These are phyloP conservation scores for Invenusta paracnida DNA, from an alignment of 2,888 invertebrate genomes.

Conservation along the genomic window DNA sequence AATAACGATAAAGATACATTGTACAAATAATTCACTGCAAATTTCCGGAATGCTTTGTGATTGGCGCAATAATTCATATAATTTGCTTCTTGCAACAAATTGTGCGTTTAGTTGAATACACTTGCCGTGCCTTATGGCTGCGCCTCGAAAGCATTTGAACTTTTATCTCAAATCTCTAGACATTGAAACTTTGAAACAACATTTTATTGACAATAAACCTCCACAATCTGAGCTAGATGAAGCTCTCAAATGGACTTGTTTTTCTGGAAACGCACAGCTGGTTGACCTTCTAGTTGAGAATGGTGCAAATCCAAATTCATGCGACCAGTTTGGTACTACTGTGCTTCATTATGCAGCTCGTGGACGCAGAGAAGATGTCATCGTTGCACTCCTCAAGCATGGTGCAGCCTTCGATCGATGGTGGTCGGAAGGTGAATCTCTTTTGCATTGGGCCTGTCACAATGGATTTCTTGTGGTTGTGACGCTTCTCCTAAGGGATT, in stretches of 20 bases:
- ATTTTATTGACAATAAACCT: background rate
- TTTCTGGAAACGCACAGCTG: background rate
- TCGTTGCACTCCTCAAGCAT: conserved; percentile 9
- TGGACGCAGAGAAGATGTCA: conserved; percentile 28
- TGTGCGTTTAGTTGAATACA: no score
- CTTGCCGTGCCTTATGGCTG: no score
- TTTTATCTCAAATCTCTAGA: background rate
- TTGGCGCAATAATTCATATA: no score
- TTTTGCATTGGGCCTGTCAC: conserved; percentile 37
- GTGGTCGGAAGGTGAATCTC: conserved; percentile 20
- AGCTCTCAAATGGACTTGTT: conserved; percentile 37
- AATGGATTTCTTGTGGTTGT: conserved; percentile 30
- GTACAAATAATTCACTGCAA: no score
- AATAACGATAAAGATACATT: no score
- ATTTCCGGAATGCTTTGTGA: no score
- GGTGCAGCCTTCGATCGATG: conserved; percentile 36
- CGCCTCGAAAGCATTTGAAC: background rate
- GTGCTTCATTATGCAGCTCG: conserved; percentile 36
- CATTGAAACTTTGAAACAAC: background rate
- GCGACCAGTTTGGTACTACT: conserved; percentile 37
- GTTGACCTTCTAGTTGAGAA: conserved; percentile 29
- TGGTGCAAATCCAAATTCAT: conserved; percentile 35
- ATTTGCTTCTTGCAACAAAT: no score
- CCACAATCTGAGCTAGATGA: conserved; percentile 8
- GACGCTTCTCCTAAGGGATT: background rate